Evolutionary conservation across 1,140 invertebrate species (phyloP).

Genomic region (Drosophila rhopaloa): DNA sequence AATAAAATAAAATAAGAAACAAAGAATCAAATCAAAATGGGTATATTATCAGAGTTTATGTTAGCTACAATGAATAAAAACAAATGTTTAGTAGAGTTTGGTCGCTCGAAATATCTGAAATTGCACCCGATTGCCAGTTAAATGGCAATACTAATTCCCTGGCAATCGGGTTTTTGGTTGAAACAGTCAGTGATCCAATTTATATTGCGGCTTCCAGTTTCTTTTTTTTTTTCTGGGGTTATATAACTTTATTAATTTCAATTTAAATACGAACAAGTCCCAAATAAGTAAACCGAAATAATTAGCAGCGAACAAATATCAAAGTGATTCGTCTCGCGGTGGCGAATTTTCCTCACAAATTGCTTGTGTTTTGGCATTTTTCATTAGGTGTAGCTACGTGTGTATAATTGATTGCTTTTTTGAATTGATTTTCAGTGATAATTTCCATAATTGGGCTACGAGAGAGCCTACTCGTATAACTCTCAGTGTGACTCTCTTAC

Average conservation of each 20-base stretch:
- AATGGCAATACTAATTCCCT: background rate
- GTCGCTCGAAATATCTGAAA: conserved; percentile 21
- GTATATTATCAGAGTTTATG: conserved; percentile 17
- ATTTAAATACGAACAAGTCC: conserved; percentile 55
- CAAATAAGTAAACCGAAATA: conserved; percentile 52
- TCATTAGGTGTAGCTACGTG: conserved; percentile 49
- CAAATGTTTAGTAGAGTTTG: conserved; percentile 26
- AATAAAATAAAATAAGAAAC: conserved; percentile 48
- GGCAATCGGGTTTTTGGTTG: conserved; percentile 13
- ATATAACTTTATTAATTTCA: conserved; percentile 73
- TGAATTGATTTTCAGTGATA: conserved; percentile 53
- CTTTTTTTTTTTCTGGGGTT: conserved; percentile 46
- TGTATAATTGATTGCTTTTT: conserved; percentile 71
- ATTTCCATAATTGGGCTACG: conserved; percentile 55
- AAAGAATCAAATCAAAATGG: conserved; percentile 46
- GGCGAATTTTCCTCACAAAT: conserved; percentile 32
- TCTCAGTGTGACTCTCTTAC: conserved; percentile 46
- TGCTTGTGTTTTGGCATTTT: conserved; percentile 50
- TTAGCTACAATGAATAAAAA: conserved; percentile 30
- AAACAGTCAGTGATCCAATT: conserved; percentile 4
- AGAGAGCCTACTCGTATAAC: conserved; percentile 35
- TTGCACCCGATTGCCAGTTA: conserved; percentile 7
- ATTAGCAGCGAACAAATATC: conserved; percentile 47
- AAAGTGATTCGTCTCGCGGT: conserved; percentile 21
- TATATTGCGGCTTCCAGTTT: conserved; percentile 21